Base-by-base conservation (phyloP, 2,888 invertebrate species). In the Drosophila suboccidentalis region DNA sequence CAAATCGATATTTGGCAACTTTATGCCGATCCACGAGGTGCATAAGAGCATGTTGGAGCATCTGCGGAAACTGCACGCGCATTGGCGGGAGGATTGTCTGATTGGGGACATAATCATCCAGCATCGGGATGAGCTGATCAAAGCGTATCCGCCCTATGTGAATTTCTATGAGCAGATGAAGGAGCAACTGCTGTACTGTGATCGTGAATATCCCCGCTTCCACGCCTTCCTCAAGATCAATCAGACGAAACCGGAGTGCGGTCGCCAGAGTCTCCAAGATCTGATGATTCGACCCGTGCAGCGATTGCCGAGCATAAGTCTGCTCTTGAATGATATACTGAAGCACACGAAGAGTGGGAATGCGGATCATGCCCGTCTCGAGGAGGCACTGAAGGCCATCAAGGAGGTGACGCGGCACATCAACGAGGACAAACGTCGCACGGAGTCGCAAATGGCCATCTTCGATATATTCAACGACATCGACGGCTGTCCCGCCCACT, bases 381-480 rank as follows among this genome's bases (percentile, higher is more conserved):
- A 97, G 91, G 95, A 96, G 91, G 98, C 98, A 61, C 94, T 98
- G 82, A 96, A 95, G 87, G 96, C 96, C 76, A 95, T 99, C 89
- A 96, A 97, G 91, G 97, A 98, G 94, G 98, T 98, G 44, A 97
- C 98, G 96, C 97, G 97, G 86, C 97, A 98, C 92, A 98, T 99
- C 85, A 99, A 99, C 93, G 99, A 99, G 94, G 98, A 98, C 93
- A 99, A 98, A 93, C 94, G 98, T 88, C 97, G 97, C 94, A 98
- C 98, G 0, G 99, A 99, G 93, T 97, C 97, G 13, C 97, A 98
- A 93, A 95, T 98, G 91, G 97, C 97, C 82, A 97, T 99, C 95
- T 98, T 99, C 93, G 98, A 98, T 93, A 97, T 99, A 79, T 97
- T 98, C 93, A 98, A 99, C 92, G 98, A 99, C 92, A 99, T 99